Base-by-base conservation (phyloP, 2,113 vertebrate species). In the Eptesicus fuscus region DNA sequence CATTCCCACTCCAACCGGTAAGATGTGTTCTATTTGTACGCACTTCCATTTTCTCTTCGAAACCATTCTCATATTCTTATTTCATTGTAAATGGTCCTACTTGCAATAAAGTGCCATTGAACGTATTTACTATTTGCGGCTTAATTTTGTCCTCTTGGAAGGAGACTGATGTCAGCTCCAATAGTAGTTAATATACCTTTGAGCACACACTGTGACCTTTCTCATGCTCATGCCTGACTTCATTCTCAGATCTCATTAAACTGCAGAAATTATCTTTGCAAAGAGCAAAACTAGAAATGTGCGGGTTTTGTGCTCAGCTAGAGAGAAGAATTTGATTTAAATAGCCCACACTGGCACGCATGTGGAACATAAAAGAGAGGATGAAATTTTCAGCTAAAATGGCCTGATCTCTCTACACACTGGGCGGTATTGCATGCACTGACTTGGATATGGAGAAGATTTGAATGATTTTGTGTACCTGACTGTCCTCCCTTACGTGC, bases 201-300 rank as follows among this genome's bases (percentile, higher is more conserved):
- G 98, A 98, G 98, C 98, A 98, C 98, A 98, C 92, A 98, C 98
- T 98, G 97, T 98, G 98, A 98, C 98, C 98, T 98, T 98, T 98
- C 98, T 98, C 97, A 96, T 95, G 97, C 98, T 98, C 97, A 98
- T 98, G 98, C 98, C 98, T 98, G 98, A 98, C 98, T 98, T 98
- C 98, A 98, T 98, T 98, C 98, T 98, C 98, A 98, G 97, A 98
- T 98, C 98, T 98, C 98, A 98, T 98, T 98, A 98, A 98, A 98
- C 97, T 98, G 98, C 86, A 98, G 97, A 98, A 98, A 98, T 98
- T 98, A 98, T 98, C 97, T 97, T 96, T 69, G 70, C 97, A 98
- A 98, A 98, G 98, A 98, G 98, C 98, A 98, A 98, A 98, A 98
- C 97, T 97, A 98, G 98, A 98, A 98, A 97, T 97, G 98, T 96